Conservation (phyloP, 2,888 invertebrate species). For the Clepsis dumicolana region DNA sequence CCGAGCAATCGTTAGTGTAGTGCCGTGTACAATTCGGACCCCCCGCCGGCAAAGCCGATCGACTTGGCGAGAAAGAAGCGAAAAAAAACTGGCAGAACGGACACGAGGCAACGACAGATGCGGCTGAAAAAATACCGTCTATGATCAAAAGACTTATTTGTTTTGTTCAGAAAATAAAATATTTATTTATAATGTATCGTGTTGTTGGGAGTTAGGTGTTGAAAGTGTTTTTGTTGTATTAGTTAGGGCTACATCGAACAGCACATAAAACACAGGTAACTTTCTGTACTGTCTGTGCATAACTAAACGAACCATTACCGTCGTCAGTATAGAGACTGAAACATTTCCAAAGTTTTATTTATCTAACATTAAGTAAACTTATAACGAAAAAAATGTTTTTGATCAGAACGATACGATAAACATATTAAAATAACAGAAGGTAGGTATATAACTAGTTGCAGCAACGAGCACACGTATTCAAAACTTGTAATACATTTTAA, state of each 20-base stretch:
- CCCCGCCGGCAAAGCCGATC: conserved; percentile 80
- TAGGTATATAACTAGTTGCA: too few species aligned
- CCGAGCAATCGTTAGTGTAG: conserved; percentile 73
- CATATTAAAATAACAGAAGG: neutral
- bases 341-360: too few species aligned
- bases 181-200: conserved; percentile 17
- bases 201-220: conserved; percentile 11
- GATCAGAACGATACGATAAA: neutral
- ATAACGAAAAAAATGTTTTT: too few species aligned
- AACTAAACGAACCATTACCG: too few species aligned
- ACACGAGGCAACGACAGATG: conserved; percentile 82
- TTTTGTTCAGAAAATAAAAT: conserved; percentile 46
- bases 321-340: too few species aligned
- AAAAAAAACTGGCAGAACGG: conserved; percentile 66
- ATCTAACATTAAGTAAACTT: too few species aligned
- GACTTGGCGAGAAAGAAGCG: conserved; percentile 68
- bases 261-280: neutral
- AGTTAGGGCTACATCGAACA: neutral
- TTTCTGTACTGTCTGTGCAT: neutral
- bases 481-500: conserved; percentile 17
- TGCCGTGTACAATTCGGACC: conserved; percentile 65
- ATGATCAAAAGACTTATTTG: conserved; percentile 70
- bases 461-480: neutral
- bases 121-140: conserved; percentile 61
- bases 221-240: neutral